phyloP scores from a whole-genome alignment of 2,113 vertebrate species.

The Cyanocitta stelleri region DNA sequence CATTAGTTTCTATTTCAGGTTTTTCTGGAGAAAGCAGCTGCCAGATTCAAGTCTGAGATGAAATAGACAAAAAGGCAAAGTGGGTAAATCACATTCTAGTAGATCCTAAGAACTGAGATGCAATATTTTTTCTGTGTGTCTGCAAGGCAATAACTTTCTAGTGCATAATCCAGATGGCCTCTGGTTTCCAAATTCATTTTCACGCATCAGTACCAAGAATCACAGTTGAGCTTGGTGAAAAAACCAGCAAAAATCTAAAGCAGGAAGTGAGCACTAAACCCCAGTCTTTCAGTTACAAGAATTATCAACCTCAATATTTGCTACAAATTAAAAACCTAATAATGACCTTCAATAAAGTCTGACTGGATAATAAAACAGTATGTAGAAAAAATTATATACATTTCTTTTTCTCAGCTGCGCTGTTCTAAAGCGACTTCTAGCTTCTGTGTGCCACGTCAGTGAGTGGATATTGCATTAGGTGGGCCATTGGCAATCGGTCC shows the following conservation, averaged over 20 bases:
- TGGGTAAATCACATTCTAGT: background rate
- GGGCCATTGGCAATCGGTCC: too few species aligned
- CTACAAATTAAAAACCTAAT: background rate
- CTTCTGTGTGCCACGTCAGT: background rate
- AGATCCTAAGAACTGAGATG: background rate
- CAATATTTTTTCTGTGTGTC: background rate
- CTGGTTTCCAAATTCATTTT: background rate
- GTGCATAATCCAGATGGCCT: background rate
- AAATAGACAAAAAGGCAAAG: background rate
- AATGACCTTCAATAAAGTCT: background rate
- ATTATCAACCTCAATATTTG: background rate
- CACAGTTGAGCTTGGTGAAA: background rate
- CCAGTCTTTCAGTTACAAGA: background rate
- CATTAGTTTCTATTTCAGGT: background rate
- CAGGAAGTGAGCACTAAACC: fast-evolving
- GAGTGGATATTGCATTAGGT: background rate
- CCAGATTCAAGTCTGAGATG: background rate
- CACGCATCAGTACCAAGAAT: background rate
- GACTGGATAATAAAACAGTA: background rate
- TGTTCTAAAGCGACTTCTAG: background rate
- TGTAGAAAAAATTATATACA: background rate
- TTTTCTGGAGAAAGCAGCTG: background rate
- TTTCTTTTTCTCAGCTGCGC: background rate
- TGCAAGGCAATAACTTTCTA: background rate
- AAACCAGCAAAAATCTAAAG: background rate